Conservation (phyloP, 1,140 invertebrate species). For the Drosophila obscura region DNA sequence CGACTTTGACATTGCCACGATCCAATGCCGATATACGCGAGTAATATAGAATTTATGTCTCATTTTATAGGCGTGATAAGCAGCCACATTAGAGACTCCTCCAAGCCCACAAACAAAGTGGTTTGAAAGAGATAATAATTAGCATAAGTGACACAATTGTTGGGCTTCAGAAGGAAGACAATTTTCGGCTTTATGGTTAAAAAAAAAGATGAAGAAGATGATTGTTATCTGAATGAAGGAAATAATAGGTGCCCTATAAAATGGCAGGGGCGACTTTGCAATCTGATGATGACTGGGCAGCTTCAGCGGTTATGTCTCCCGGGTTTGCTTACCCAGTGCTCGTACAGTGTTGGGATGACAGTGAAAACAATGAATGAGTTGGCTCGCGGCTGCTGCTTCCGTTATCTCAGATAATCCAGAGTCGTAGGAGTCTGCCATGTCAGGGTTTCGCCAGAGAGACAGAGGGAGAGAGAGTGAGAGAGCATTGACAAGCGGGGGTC, state of each 20-base stretch:
- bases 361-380: slow-evolving; percentile 45
- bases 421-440: slow-evolving; percentile 12
- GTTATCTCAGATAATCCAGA: slow-evolving; percentile 4
- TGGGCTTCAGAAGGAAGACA: too few species aligned
- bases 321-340: too few species aligned
- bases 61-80: slow-evolving; percentile 1
- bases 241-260: too few species aligned
- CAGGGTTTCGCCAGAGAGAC: background rate
- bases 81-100: too few species aligned
- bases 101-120: too few species aligned
- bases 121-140: background rate
- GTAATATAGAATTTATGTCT: too few species aligned
- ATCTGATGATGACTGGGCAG: slow-evolving; percentile 10
- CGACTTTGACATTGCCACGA: too few species aligned
- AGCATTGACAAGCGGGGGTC: slow-evolving; percentile 5
- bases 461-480: background rate
- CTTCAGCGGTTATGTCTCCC: background rate
- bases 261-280: too few species aligned
- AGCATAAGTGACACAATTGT: background rate
- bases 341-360: background rate
- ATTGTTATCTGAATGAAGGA: too few species aligned
- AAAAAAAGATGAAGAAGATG: too few species aligned
- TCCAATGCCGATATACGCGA: too few species aligned
- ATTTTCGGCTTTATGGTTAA: too few species aligned
- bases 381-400: background rate